A percentile compares a stretch with the other conserved stretches of the same genome.
Conservation (phyloP, 2,888 invertebrate genomes). For the Panzeria rudis region DNA sequence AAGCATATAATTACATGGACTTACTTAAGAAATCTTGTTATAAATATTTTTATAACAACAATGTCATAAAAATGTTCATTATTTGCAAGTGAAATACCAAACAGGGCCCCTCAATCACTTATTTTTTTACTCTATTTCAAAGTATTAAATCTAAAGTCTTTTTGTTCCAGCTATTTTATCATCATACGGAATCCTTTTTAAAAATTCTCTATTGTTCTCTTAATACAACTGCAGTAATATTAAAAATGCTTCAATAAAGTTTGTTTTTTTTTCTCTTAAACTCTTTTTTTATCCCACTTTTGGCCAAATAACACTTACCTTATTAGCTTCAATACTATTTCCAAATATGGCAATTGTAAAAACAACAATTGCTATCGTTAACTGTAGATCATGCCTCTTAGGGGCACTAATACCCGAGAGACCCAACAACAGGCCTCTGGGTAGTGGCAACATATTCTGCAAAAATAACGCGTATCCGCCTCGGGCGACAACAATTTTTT, state of each 20-base stretch:
- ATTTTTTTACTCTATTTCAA: too few relatives aligned
- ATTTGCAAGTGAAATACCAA: too few relatives aligned
- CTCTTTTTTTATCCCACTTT: background rate
- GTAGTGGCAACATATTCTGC: conserved; percentile 78
- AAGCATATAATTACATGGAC: too few relatives aligned
- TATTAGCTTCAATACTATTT: conserved; percentile 80
- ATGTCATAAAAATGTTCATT: background rate
- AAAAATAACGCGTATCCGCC: conserved; percentile 65
- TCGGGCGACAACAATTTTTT: conserved; percentile 24
- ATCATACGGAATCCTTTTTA: background rate
- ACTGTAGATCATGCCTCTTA: conserved; percentile 69
- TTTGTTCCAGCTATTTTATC: background rate
- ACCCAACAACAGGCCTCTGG: conserved; percentile 81
- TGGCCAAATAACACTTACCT: conserved; percentile 73
- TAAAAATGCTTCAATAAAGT: too few relatives aligned
- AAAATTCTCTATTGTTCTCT: background rate
- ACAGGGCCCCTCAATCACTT: too few relatives aligned
- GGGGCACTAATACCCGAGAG: conserved; percentile 80
- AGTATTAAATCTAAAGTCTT: background rate
- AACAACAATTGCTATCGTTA: conserved; percentile 78
- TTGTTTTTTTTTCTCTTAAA: background rate
- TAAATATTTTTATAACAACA: too few relatives aligned
- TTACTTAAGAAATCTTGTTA: too few relatives aligned
- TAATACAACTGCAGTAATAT: background rate
- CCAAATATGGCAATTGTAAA: conserved; percentile 77